Evolutionary conservation across 2,888 invertebrate genomes (phyloP).

Genomic region (Leptopilina drosophilae): DNA sequence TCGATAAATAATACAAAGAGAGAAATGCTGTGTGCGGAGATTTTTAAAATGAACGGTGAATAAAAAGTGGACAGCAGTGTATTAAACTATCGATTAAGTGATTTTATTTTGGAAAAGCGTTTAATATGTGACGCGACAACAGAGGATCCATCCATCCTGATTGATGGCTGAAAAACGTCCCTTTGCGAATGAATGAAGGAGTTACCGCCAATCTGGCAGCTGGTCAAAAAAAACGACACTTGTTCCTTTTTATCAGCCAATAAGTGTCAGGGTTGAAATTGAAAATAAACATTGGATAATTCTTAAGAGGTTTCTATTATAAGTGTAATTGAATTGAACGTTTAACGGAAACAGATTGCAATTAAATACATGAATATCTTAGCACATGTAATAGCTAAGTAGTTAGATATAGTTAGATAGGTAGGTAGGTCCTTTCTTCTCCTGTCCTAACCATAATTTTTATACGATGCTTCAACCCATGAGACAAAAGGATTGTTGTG

Average conservation of each 20-base stretch:
- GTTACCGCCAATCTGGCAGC: constrained; percentile 45
- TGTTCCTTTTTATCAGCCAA: constrained; percentile 42
- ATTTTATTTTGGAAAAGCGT: constrained; percentile 72
- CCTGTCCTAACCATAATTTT: constrained; percentile 55
- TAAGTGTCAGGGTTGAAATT: constrained; percentile 45
- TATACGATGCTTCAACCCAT: constrained; percentile 54
- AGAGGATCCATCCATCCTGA: constrained; percentile 66
- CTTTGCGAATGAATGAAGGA: constrained; percentile 66
- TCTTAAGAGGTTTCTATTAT: background rate
- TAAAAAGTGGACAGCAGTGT: constrained; percentile 56
- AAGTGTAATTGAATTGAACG: constrained; percentile 8
- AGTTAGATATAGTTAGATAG: constrained; percentile 45
- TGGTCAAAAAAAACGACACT: constrained; percentile 37
- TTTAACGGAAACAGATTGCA: background rate
- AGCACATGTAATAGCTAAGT: constrained; percentile 36
- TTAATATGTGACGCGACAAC: constrained; percentile 58
- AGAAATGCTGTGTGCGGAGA: constrained; percentile 12
- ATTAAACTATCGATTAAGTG: constrained; percentile 72
- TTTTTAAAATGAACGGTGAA: constrained; percentile 44
- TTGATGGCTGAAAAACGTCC: constrained; percentile 69
- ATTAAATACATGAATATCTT: constrained; percentile 46
- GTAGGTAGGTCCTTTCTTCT: constrained; percentile 43
- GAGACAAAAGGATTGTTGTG: constrained; percentile 18
- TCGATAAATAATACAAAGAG: constrained; percentile 42
- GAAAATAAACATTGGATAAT: constrained; percentile 42